Base-by-base conservation (phyloP, 2,797 vertebrate species). In the Manis pentadactyla region DNA sequence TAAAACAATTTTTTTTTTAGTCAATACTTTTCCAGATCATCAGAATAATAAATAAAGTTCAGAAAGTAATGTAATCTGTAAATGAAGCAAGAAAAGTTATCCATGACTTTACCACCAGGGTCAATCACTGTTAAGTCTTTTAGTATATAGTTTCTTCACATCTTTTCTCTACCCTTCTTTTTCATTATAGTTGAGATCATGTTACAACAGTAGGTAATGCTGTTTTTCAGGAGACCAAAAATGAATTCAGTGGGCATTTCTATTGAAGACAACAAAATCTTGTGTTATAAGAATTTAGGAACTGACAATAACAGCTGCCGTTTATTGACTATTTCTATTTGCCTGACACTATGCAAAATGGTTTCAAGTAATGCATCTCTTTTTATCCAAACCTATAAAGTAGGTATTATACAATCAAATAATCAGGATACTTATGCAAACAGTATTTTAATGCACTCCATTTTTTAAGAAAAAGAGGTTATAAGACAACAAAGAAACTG, bases 391-490 rank as follows among this genome's bases (percentile, higher is more conserved):
- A 15, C 37, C 34, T 87, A 11, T 59, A 61, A 86, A 42, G 27
- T 73, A 64, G 21, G 12, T 51, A 85, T 81, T 75, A 77, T 19
- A 68, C 73, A 86, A 94, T 87, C 27, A 92, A 87, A 84, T 87
- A 25, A 78, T 71, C 66, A 55, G 39, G 88, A 68, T 75, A 83
- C 68, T 85, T 81, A 77, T 51, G 21, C 10, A 87, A 59, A n/a
- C 9, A 10, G 29, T 74, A 74, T 90, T 90, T 88, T 95, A 86
- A 75, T 51, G 5, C 12, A 77, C 37, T 71, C 34, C 55, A 57
- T 39, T 94, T 93, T 94, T 87, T 86, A 92, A 89, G 27, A 75
- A 31, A 79, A 95, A 88, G 82, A 79, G 9, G 17, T 46, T 75
- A 79, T 85, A 93, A 71, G 46, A 34, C 37, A 92, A 84, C 27